These are phyloP conservation scores for Siphamia tubifer DNA, from an alignment of 2,113 vertebrate genomes.

Conservation along the genomic window DNA sequence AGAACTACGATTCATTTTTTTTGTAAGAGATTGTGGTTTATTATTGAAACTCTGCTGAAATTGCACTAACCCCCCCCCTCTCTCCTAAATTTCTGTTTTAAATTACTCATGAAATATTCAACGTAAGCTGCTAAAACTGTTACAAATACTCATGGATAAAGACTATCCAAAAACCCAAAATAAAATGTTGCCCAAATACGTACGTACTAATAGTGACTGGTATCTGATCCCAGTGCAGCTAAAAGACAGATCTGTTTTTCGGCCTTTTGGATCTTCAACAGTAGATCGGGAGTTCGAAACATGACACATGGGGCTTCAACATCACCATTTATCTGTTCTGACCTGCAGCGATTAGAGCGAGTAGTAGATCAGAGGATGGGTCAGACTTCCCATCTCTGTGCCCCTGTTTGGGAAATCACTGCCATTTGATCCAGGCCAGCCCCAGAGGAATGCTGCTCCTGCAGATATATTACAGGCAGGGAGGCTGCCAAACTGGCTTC, in stretches of 20 bases:
- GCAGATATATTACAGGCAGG: constrained; percentile 67
- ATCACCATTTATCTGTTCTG: constrained; percentile 58
- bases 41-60: too few species aligned
- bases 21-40: too few species aligned
- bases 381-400: constrained; percentile 71
- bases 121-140: too few species aligned
- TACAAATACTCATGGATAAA: too few species aligned
- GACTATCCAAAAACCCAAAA: too few species aligned
- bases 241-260: not conserved
- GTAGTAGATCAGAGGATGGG: constrained; percentile 75
- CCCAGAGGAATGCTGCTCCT: constrained; percentile 75
- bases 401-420: constrained; percentile 72
- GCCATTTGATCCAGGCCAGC: constrained; percentile 78
- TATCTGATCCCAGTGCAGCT: not conserved
- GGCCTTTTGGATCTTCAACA: not conserved
- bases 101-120: too few species aligned
- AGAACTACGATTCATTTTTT: too few species aligned
- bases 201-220: too few species aligned
- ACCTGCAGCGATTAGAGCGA: constrained; percentile 69
- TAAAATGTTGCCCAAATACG: too few species aligned
- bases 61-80: too few species aligned
- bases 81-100: too few species aligned
- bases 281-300: constrained; percentile 22
- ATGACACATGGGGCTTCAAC: constrained; percentile 27
- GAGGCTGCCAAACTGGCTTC: constrained; percentile 62